Percentiles rank a stretch among this genome's conserved stretches.
phyloP scores from a whole-genome alignment of 2,113 vertebrate genomes.

The Axis porcinus region DNA sequence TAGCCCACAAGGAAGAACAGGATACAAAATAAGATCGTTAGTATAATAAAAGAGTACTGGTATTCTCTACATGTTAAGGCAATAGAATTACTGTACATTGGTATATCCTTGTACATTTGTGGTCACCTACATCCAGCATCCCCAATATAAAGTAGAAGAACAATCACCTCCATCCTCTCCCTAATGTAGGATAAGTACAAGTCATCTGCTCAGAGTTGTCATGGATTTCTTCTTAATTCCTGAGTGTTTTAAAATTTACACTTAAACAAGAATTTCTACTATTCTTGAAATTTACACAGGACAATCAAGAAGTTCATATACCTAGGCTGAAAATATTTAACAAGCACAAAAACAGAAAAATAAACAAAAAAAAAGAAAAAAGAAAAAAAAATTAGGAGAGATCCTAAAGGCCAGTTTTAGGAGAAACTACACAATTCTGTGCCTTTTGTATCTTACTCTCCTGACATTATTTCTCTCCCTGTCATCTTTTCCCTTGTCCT shows the following conservation, averaged over 20 bases:
- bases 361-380: not conserved
- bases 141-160: not conserved
- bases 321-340: not conserved
- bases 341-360: not conserved
- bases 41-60: not conserved
- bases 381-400: not conserved
- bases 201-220: not conserved
- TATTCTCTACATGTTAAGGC: not conserved
- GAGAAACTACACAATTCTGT: not conserved
- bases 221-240: not conserved
- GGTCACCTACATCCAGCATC: not conserved
- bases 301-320: not conserved
- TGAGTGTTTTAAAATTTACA: not conserved
- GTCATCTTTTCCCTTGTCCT: fast-evolving
- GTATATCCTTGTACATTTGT: not conserved
- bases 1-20: not conserved
- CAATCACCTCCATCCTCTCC: not conserved
- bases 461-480: not conserved
- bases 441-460: not conserved
- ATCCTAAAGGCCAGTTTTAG: not conserved
- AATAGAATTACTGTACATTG: not conserved
- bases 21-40: not conserved
- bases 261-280: not conserved
- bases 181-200: not conserved
- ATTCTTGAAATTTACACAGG: not conserved